Base-by-base conservation (phyloP, 2,797 vertebrate genomes). In the Hippopotamyrus pictus region DNA sequence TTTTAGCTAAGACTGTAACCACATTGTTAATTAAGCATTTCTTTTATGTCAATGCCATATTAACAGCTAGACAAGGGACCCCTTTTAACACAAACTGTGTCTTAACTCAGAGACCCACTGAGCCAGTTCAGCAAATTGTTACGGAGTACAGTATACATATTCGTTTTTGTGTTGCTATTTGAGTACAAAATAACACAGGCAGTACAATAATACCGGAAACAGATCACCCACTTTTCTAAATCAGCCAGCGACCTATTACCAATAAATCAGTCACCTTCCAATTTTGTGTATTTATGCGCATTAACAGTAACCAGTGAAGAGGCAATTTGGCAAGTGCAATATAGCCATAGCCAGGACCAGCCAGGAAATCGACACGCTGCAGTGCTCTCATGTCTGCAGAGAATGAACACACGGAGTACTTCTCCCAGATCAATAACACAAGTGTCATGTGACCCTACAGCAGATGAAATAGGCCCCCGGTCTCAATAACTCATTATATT, bases 41-140 rank as follows among this genome's bases (percentile, higher is more conserved):
- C 85, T 89, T 89, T 86, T 84, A 86, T 89, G 85, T 86, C 37
- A 89, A 87, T 50, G 41, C 62, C 54, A 89, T 86, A 84, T 87
- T 6, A 29, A 6, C 62, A 89, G 46, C 82, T 84, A 89, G 83
- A 48, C 88, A 3, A 89, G n/a, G 50, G 14, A 85, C 7, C 41
- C 25, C 5, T 22, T 69, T 85, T 29, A 82, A 44, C 46, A 89
- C 41, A 84, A 84, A 84, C 25, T 46, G 51, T 62, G 22, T 25
- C 83, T 88, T 57, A 50, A 53, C 76, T 89, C 33, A 37, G 88
- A 89, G 76, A 83, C n/a, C 17, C 73, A 76, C 19, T n/a, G 73
- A 59, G 50, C 51, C 83, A 57, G 41, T 86, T 65, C 25, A 62
- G 41, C 11, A 37, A 62, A 44, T 85, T 44, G 11, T 62, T 29